Percentiles rank a stretch among this genome's conserved stretches.
phyloP scores from a whole-genome alignment of 1,140 invertebrate species.

The Trypoxylus dichotomus region DNA sequence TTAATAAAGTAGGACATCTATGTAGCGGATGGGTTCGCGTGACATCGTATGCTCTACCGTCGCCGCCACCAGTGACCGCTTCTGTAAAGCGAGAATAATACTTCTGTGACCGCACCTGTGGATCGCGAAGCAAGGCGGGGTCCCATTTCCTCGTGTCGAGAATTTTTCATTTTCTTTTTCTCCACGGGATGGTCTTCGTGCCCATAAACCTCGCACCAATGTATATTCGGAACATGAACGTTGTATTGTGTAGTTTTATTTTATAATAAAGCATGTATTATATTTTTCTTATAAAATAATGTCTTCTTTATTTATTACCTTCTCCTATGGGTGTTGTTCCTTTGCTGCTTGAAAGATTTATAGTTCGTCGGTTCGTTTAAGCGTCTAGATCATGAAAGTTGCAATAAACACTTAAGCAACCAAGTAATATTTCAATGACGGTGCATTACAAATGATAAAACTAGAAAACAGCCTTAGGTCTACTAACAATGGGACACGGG shows the following conservation, averaged over 20 bases:
- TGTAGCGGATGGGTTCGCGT: conserved; percentile 6
- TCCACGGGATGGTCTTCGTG: neutral
- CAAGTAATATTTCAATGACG: too few species aligned
- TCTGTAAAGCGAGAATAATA: conserved; percentile 8
- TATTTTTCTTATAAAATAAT: conserved; percentile 13
- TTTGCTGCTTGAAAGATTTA: too few species aligned
- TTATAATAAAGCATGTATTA: conserved; percentile 16
- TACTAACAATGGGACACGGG: too few species aligned
- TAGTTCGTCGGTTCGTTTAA: too few species aligned
- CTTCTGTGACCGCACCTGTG: conserved; percentile 12
- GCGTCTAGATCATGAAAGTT: too few species aligned
- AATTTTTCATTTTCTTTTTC: neutral
- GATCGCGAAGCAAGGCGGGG: conserved; percentile 3
- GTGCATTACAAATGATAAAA: too few species aligned
- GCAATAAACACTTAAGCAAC: too few species aligned
- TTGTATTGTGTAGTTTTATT: conserved; percentile 12
- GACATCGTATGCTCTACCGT: neutral
- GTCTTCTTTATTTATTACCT: neutral
- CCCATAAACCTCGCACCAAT: neutral
- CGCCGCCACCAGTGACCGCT: neutral
- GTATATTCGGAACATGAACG: neutral
- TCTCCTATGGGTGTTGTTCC: neutral
- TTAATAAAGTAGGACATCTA: neutral
- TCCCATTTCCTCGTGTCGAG: neutral
- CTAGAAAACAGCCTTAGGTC: too few species aligned